Evolutionary conservation across 2,113 vertebrate species (phyloP).

Genomic region (Perca fluviatilis): DNA sequence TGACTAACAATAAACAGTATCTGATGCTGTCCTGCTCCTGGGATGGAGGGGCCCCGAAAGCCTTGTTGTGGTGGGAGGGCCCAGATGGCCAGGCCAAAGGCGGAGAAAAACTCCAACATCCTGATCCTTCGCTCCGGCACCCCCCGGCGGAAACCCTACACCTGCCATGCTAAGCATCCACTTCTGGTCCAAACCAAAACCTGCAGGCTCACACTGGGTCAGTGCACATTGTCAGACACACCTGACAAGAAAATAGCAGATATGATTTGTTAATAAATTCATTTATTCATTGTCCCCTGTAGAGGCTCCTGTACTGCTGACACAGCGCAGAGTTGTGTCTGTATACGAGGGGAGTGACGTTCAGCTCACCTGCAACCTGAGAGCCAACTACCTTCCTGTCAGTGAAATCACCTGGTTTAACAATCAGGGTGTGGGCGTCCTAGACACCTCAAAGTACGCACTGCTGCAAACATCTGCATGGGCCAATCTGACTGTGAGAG

Average conservation of each 20-base stretch:
- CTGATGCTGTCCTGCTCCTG: conserved; percentile 90
- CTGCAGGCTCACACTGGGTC: conserved; percentile 89
- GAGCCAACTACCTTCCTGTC: conserved; percentile 74
- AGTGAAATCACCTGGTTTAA: conserved; percentile 88
- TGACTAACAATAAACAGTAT: conserved; percentile 83
- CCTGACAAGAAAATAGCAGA: not conserved
- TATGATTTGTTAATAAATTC: not conserved
- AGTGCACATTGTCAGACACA: conserved; percentile 42
- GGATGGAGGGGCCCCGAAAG: conserved; percentile 87
- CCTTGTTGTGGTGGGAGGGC: conserved; percentile 87
- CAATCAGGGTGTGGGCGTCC: conserved; percentile 81
- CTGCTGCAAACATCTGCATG: conserved; percentile 83
- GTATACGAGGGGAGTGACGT: conserved; percentile 89
- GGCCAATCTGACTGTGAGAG: conserved; percentile 86
- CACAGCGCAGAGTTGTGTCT: conserved; percentile 79
- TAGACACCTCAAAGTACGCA: conserved; percentile 80
- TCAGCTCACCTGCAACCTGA: conserved; percentile 85
- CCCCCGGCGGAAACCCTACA: conserved; percentile 82
- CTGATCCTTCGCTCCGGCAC: conserved; percentile 83
- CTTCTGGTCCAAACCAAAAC: conserved; percentile 72
- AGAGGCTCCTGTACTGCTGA: conserved; percentile 89
- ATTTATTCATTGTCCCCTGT: not conserved
- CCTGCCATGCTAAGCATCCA: conserved; percentile 87
- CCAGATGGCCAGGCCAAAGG: conserved; percentile 66
- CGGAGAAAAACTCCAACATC: conserved; percentile 79